phyloP scores from a whole-genome alignment of 53 echinoderm and acorn worm species.

The Pentamera pediparva region DNA sequence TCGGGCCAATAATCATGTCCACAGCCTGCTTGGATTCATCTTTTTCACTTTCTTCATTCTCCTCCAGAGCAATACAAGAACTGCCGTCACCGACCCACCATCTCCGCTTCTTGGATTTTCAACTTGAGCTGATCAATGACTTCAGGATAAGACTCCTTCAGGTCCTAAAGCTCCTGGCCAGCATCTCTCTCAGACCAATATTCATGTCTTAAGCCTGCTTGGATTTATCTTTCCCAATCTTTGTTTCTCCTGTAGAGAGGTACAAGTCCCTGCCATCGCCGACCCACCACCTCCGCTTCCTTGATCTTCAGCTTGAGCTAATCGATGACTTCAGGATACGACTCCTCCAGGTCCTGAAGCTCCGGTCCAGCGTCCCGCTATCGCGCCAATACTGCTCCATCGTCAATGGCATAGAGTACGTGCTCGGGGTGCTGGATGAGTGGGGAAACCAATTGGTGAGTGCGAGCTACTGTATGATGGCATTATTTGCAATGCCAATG shows the following conservation, averaged over 20 bases:
- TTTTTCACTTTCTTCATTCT: neutral
- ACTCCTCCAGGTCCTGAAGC: constrained; percentile 73
- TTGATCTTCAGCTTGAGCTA: constrained; percentile 78
- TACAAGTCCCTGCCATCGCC: constrained; percentile 81
- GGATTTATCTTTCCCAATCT: too few species aligned
- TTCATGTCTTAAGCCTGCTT: too few species aligned
- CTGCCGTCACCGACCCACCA: constrained; percentile 68
- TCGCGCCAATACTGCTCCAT: constrained; percentile 75
- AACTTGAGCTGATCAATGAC: constrained; percentile 71
- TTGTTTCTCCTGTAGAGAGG: constrained; percentile 51
- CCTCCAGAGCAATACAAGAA: constrained; percentile 75
- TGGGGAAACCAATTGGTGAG: constrained; percentile 95
- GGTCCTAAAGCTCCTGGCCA: constrained; percentile 57
- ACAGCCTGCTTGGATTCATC: too few species aligned
- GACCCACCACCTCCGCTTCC: constrained; percentile 75
- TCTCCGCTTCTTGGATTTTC: constrained; percentile 75
- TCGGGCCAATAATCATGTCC: too few species aligned
- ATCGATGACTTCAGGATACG: constrained; percentile 88
- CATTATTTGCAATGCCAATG: too few species aligned
- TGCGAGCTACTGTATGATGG: too few species aligned
- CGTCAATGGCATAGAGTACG: constrained; percentile 78
- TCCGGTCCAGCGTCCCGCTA: constrained; percentile 60
- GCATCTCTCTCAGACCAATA: constrained; percentile 59
- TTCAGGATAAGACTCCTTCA: constrained; percentile 68
- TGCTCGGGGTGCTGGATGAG: constrained; percentile 77